Conservation (phyloP, 2,113 vertebrate genomes). For the Pluvialis apricaria region DNA sequence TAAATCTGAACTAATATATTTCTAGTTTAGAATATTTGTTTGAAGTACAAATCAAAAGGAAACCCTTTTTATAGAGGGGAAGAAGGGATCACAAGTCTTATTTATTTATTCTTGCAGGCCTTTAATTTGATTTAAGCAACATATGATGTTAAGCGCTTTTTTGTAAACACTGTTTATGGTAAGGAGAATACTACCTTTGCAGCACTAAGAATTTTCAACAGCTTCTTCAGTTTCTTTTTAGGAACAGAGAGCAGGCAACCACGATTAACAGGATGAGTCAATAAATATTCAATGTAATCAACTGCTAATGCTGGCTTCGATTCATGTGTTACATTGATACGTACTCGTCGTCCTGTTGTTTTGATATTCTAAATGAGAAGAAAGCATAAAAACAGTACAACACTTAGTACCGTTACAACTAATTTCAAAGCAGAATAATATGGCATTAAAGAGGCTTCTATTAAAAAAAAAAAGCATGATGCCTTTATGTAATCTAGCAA, state of each 20-base stretch:
- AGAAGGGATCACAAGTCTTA: neutral
- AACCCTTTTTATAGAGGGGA: neutral
- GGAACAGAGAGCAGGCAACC: conserved; percentile 75
- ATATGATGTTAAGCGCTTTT: neutral
- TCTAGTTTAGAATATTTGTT: neutral
- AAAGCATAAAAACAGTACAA: neutral
- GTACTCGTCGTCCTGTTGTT: conserved; percentile 67
- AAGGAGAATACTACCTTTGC: conserved; percentile 77
- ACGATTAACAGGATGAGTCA: conserved; percentile 77
- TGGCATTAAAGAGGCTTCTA: neutral
- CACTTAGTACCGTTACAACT: neutral
- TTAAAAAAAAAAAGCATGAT: neutral
- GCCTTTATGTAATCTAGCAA: neutral
- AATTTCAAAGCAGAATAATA: neutral
- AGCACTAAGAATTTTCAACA: conserved; percentile 77
- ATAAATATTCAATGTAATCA: conserved; percentile 84
- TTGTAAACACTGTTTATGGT: neutral
- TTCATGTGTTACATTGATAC: conserved; percentile 71
- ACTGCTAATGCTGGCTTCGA: conserved; percentile 85
- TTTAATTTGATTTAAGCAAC: neutral
- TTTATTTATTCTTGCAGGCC: neutral
- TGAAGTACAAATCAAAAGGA: neutral
- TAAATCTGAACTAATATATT: neutral
- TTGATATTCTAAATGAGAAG: conserved; percentile 54
- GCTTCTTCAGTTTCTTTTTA: conserved; percentile 74